These are phyloP conservation scores for Rhabdomys pumilio DNA, from an alignment of 2,797 vertebrate species.

Conservation along the genomic window DNA sequence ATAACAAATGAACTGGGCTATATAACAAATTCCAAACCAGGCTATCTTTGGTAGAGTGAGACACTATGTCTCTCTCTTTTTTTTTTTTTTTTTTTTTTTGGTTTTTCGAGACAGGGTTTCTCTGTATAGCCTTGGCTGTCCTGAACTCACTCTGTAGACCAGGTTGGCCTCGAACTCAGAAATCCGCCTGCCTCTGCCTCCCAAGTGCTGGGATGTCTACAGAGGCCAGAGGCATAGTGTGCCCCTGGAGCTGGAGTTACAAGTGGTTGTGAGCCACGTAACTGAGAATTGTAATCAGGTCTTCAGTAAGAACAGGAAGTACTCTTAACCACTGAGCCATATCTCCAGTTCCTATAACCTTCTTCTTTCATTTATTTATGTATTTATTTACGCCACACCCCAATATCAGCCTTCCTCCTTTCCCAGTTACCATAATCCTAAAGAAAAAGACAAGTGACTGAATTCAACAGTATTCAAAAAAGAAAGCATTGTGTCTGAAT, in stretches of 20 bases:
- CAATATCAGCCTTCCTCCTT: too few relatives aligned
- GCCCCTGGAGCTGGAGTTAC: neutral
- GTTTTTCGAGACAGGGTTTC: too few relatives aligned
- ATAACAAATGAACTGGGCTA: neutral
- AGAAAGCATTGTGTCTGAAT: neutral
- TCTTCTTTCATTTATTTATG: too few relatives aligned
- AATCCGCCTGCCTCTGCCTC: too few relatives aligned
- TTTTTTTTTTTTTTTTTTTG: too few relatives aligned
- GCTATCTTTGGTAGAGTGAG: neutral
- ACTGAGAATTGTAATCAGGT: neutral
- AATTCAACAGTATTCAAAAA: neutral
- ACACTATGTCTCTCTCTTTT: neutral
- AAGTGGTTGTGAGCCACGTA: neutral
- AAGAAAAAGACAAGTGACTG: neutral
- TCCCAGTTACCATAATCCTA: neutral
- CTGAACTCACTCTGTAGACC: too few relatives aligned
- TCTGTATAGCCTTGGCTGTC: too few relatives aligned
- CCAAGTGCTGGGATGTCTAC: neutral
- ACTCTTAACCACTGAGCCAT: neutral
- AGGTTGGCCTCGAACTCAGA: too few relatives aligned
- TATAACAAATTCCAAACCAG: neutral
- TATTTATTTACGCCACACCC: too few relatives aligned
- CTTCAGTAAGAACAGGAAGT: neutral
- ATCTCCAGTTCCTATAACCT: neutral
- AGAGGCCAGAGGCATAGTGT: neutral